These are phyloP conservation scores for Puntigrus tetrazona DNA, from an alignment of 2,113 vertebrate genomes.

Conservation along the genomic window DNA sequence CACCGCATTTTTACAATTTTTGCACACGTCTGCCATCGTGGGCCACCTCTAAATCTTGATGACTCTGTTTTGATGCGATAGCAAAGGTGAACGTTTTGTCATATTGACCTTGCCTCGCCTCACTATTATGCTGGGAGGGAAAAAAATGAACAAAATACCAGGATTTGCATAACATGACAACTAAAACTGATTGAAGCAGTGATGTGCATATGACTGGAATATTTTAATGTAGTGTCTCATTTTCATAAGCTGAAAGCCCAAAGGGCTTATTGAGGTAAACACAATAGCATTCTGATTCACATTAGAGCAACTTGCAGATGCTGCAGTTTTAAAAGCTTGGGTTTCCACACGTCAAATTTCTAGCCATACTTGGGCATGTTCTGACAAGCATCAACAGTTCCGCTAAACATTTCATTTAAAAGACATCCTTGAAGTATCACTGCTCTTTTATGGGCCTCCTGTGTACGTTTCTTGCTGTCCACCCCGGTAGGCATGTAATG, in stretches of 20 bases:
- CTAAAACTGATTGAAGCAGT: slow-evolving; percentile 31
- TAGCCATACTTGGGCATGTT: background rate
- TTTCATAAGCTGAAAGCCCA: slow-evolving; percentile 24
- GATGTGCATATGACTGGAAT: slow-evolving; percentile 36
- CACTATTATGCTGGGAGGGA: slow-evolving; percentile 24
- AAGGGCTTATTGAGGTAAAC: slow-evolving; percentile 24
- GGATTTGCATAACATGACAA: slow-evolving; percentile 52
- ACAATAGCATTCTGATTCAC: slow-evolving; percentile 1
- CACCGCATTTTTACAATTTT: background rate
- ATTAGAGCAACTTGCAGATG: slow-evolving; percentile 9
- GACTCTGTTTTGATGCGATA: slow-evolving; percentile 33
- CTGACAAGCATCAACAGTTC: background rate
- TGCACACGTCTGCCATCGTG: background rate
- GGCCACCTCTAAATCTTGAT: slow-evolving; percentile 18
- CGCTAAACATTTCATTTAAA: background rate
- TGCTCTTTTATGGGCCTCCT: background rate
- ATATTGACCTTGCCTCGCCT: slow-evolving; percentile 38
- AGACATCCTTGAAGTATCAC: background rate
- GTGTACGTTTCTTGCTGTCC: slow-evolving; percentile 27
- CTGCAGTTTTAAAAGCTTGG: background rate
- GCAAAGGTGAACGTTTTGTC: slow-evolving; percentile 31
- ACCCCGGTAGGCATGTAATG: slow-evolving; percentile 46
- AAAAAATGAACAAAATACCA: slow-evolving; percentile 44
- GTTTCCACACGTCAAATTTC: background rate
- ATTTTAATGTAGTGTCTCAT: slow-evolving; percentile 16